Percentiles rank a stretch among this genome's conserved stretches.
phyloP scores from a whole-genome alignment of 2,888 invertebrate genomes.

The Sceliomorpha sp. region DNA sequence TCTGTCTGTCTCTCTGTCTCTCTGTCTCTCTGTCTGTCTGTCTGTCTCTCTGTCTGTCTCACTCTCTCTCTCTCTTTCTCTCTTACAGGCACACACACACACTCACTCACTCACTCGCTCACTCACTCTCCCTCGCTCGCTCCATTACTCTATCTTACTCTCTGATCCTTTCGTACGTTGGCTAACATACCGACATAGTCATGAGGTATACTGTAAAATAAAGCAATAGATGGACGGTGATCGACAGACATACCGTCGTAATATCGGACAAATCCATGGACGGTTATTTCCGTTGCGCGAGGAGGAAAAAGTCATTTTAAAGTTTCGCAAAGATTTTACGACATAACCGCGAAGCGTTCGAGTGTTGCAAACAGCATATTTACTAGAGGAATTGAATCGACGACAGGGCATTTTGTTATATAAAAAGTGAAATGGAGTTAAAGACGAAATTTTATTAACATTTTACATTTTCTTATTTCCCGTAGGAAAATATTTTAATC shows the following conservation, averaged over 20 bases:
- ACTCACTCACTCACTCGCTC: too few species aligned
- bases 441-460: background rate
- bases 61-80: too few species aligned
- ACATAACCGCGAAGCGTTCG: conserved; percentile 10
- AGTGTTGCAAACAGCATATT: conserved; percentile 4
- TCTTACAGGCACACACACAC: too few species aligned
- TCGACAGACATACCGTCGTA: conserved; percentile 3
- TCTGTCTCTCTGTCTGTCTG: too few species aligned
- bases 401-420: conserved; percentile 12
- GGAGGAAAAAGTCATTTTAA: conserved; percentile 16
- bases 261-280: conserved; percentile 9
- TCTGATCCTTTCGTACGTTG: conserved; percentile 39
- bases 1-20: too few species aligned
- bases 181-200: conserved; percentile 8
- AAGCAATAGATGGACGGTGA: conserved; percentile 11
- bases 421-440: conserved; percentile 13
- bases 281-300: conserved; percentile 7
- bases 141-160: conserved; percentile 39
- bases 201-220: conserved; percentile 24
- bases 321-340: conserved; percentile 21
- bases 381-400: background rate
- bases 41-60: too few species aligned
- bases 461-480: too few species aligned
- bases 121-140: too few species aligned
- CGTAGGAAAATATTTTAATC: too few species aligned